Base-by-base conservation (phyloP, 1,140 invertebrate species). In the Pemphigus obesinymphae region DNA sequence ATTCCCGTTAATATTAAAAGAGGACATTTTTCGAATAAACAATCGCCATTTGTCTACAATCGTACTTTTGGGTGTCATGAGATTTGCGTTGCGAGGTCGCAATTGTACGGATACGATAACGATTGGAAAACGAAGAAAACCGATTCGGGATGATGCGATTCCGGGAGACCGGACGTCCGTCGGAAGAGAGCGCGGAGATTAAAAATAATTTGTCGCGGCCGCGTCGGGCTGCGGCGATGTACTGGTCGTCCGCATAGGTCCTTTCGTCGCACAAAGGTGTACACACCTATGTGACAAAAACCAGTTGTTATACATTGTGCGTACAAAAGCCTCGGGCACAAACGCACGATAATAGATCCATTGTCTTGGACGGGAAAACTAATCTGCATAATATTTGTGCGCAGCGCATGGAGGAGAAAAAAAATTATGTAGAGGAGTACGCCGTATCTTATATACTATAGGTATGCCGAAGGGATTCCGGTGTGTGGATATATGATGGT, bases 351-450 rank as follows among this genome's bases (percentile, higher is more conserved):
- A 58, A 29, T 61, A 61, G 61, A 78, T 78, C 34, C 34, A 78
- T 78, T 78, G 75, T 78, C 34, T 78, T 78, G 75, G 31, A 78
- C 75, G 43, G 48, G 55, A 78, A 78, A 37, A 78, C 75, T 61
- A 61, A 78, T 78, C 53, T 78, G 75, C 75, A 78, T 78, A 78
- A 78, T 78, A 58, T 58, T 58, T 78, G n/a, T 61, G 34, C 2
- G 20, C 63, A n/a, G n/a, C n/a, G n/a, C n/a, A n/a, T n/a, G n/a
- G 61, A 63, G 15, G 66, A 66, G 34, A 23, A 70, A 15, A 10
- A 40, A 45, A n/a, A n/a, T n/a, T n/a, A n/a, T n/a, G n/a, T n/a
- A 45, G 23, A 78, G 75, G 73, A 76, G n/a, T 53, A 23, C 29
- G 29, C 13, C 31, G 31, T 31, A 20, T 78, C 75, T 78, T 78